Conservation (phyloP, 2,113 vertebrate genomes). For the Silurus glanis region DNA sequence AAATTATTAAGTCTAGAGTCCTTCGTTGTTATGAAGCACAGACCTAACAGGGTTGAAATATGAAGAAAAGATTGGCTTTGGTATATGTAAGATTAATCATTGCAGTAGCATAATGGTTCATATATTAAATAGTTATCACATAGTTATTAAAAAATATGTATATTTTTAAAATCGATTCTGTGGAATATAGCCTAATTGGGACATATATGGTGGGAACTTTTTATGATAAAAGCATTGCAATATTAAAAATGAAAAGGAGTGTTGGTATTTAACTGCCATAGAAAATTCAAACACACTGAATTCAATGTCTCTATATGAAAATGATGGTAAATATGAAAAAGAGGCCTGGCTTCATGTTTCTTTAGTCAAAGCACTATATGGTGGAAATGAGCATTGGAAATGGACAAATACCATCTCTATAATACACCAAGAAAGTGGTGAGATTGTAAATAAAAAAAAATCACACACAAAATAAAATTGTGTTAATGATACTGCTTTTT, state of each 20-base stretch:
- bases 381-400: not conserved
- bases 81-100: not conserved
- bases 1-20: not conserved
- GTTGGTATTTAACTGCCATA: not conserved
- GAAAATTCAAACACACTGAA: not conserved
- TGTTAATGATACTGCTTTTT: not conserved
- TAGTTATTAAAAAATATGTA: not conserved
- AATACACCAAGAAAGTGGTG: not conserved
- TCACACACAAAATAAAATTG: not conserved
- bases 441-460: not conserved
- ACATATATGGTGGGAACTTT: not conserved
- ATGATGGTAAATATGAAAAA: not conserved
- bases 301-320: not conserved
- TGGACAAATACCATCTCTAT: not conserved
- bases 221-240: not conserved
- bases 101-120: not conserved
- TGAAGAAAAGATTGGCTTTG: not conserved
- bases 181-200: not conserved
- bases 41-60: not conserved
- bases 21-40: not conserved
- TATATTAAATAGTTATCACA: not conserved
- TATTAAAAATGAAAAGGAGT: not conserved
- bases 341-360: too few relatives aligned
- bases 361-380: not conserved
- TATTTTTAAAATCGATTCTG: not conserved